Evolutionary conservation across 2,113 vertebrate species (phyloP).

Genomic region (Saiga tatarica): DNA sequence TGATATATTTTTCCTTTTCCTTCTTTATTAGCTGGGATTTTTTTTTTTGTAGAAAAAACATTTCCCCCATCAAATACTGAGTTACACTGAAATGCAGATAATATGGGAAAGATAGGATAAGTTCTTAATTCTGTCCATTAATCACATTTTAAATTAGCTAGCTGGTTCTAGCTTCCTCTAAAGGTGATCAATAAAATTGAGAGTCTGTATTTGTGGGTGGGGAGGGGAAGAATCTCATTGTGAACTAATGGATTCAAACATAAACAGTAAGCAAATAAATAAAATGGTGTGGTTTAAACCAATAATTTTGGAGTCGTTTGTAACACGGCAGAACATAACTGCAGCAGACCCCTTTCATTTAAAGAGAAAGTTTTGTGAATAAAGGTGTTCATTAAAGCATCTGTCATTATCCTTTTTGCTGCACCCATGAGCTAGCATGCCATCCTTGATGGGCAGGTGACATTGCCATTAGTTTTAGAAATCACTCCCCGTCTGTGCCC

Average conservation of each 20-base stretch:
- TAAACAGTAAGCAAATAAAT: neutral
- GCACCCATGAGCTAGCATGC: neutral
- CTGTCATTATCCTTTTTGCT: neutral
- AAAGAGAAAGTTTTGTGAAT: neutral
- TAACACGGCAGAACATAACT: neutral
- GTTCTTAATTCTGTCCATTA: neutral
- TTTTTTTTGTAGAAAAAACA: neutral
- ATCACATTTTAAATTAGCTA: neutral
- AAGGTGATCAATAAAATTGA: neutral
- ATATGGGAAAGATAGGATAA: neutral
- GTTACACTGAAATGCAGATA: neutral
- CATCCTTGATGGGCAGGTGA: neutral
- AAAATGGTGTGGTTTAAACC: neutral
- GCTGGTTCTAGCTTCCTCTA: neutral
- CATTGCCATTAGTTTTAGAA: neutral
- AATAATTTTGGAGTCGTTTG: neutral
- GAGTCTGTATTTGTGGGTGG: neutral
- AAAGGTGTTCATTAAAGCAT: neutral
- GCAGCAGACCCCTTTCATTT: neutral
- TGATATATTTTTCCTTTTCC: neutral
- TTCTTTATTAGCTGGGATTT: neutral
- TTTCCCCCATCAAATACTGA: neutral
- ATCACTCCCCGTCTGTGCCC: neutral
- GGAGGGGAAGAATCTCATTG: neutral
- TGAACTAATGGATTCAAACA: neutral